Evolutionary conservation across 2,888 invertebrate species (phyloP).

Genomic region (Mylabris sibirica): DNA sequence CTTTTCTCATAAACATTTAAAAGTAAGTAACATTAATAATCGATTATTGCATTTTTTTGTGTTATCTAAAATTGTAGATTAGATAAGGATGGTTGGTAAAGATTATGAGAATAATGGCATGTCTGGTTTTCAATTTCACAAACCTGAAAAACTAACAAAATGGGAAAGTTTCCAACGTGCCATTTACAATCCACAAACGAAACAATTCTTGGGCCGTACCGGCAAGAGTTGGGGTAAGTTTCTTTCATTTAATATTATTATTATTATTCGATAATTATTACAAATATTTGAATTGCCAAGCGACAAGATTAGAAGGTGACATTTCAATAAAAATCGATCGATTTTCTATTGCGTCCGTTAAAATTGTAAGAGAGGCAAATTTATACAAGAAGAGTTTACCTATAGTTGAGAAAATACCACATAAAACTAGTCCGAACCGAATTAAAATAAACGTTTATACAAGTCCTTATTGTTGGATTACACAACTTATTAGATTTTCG

Average conservation of each 20-base stretch:
- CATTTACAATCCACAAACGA: conserved; percentile 50
- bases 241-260: no score
- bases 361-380: not conserved
- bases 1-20: no score
- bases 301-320: not conserved
- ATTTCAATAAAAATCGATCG: conserved; percentile 1
- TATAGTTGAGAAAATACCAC: conserved; percentile 27
- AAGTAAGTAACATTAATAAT: no score
- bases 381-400: conserved; percentile 17
- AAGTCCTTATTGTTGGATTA: conserved; percentile 14
- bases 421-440: conserved; percentile 34
- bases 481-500: not conserved
- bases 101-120: conserved; percentile 49
- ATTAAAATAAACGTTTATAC: conserved; percentile 34
- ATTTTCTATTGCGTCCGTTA: not conserved
- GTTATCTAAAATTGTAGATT: not conserved
- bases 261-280: not conserved
- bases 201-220: conserved; percentile 51
- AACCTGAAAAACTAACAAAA: conserved; percentile 44
- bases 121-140: conserved; percentile 49
- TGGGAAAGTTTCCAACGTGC: conserved; percentile 48
- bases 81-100: conserved; percentile 41
- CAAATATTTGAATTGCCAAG: not conserved
- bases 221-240: conserved; percentile 54
- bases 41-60: no score